Percentiles rank a stretch among this genome's conserved stretches.
phyloP scores from a whole-genome alignment of 2,888 invertebrate genomes.

The Marronus borbonicus region DNA sequence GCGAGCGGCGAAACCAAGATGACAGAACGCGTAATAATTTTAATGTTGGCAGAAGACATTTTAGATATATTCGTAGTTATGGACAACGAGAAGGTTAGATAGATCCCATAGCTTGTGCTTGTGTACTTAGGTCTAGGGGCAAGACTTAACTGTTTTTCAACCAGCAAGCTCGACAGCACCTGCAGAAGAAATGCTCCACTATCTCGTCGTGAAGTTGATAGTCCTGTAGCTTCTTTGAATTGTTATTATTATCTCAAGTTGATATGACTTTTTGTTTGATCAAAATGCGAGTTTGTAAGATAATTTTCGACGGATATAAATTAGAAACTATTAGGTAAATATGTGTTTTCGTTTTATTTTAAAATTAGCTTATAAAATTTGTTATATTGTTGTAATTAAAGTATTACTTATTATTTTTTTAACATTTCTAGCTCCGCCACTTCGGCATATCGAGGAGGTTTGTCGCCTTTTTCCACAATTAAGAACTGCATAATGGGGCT shows the following conservation, averaged over 20 bases:
- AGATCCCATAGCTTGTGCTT: no score
- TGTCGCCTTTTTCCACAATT: background rate
- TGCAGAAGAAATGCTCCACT: background rate
- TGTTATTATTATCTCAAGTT: no score
- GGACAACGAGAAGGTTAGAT: no score
- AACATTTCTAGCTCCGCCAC: conserved; percentile 3
- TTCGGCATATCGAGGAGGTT: background rate
- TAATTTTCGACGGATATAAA: background rate
- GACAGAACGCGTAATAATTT: no score
- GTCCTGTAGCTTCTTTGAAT: background rate
- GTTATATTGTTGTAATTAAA: background rate
- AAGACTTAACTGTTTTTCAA: background rate
- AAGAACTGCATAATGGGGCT: conserved; percentile 68
- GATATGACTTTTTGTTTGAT: background rate
- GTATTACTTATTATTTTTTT: background rate
- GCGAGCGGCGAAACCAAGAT: no score
- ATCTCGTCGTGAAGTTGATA: background rate
- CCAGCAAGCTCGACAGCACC: background rate
- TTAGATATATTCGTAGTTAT: no score
- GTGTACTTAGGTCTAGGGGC: no score
- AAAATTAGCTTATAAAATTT: background rate
- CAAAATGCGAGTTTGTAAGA: background rate
- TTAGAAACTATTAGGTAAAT: background rate
- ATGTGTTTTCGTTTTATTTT: no score
- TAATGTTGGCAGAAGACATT: no score